phyloP scores from a whole-genome alignment of 2,888 invertebrate genomes.

The Diaprepes abbreviatus region DNA sequence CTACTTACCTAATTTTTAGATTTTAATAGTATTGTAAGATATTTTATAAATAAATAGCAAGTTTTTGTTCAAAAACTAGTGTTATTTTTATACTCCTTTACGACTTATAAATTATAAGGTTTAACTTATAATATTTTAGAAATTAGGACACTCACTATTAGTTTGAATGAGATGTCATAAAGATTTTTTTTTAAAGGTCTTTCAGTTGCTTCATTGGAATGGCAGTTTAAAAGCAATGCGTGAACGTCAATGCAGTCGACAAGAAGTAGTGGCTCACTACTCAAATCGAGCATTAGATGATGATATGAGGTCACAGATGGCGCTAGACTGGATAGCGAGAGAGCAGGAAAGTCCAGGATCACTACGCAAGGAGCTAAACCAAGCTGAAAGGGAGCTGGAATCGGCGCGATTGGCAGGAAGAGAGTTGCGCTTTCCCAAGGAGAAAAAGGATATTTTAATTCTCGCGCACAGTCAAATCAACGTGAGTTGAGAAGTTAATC shows the following conservation, averaged over 20 bases:
- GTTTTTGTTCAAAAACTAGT: too few species aligned
- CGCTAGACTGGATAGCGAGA: conserved; percentile 92
- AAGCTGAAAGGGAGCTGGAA: conserved; percentile 89
- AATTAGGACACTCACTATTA: too few species aligned
- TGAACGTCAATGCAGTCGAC: conserved; percentile 93
- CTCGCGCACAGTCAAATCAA: conserved; percentile 88
- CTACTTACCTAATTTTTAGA: too few species aligned
- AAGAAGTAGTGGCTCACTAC: conserved; percentile 94
- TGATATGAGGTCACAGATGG: conserved; percentile 97
- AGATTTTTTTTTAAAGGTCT: conserved; percentile 72
- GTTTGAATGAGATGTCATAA: too few species aligned
- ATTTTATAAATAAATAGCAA: too few species aligned
- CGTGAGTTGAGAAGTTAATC: conserved; percentile 59
- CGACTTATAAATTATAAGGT: too few species aligned
- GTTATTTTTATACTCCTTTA: too few species aligned
- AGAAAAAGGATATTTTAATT: conserved; percentile 94
- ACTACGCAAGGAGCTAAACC: conserved; percentile 83
- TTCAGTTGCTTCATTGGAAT: conserved; percentile 96
- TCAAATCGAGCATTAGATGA: conserved; percentile 93
- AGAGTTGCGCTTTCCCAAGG: conserved; percentile 93
- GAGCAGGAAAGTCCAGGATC: conserved; percentile 82
- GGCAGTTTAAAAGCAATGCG: conserved; percentile 96
- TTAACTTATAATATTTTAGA: too few species aligned
- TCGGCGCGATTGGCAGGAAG: conserved; percentile 89
- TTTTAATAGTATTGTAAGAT: too few species aligned